Evolutionary conservation across 1,140 invertebrate genomes (phyloP), one percentile per base, ranked within the genome.

Genomic region (Leptinotarsa undecemlineata): DNA sequence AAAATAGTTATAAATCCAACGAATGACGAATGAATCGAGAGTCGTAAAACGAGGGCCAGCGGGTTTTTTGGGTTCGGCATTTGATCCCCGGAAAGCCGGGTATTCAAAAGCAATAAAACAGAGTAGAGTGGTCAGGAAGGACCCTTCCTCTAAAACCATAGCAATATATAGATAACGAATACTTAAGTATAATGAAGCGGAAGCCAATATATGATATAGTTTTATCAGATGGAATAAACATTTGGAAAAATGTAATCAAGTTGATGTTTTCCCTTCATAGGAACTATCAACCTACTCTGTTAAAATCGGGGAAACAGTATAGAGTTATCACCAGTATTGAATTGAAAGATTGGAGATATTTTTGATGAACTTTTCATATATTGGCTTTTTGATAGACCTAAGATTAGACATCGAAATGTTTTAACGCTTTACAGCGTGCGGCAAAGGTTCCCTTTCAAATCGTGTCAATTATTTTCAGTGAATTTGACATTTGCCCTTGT

Each of bases 61-160:
- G 70, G 57, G 33, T 63, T 61, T 63, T 63, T 72, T 63, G 70
- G 70, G 70, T 72, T 71, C 69, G 69, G 69, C 51, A 48, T 51
- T 74, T 67, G 70, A 71, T 76, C 78, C 80, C 74, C 77, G 83
- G 76, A 72, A 79, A 80, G 83, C 83, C 83, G 82, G 84, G 83
- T 85, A 85, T 85, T 85, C 83, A 84, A 84, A 84, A 85, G 83
- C 83, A 84, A 84, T 84, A 84, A 78, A 83, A 74, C 77, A 81
- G 79, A 82, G 82, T 84, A 84, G 79, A 57, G 48, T 71, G 78
- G 79, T 81, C 78, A 73, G 75, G 62, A 73, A 73, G 48, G 74
- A 72, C 76, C 76, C 77, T 20, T 70, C 77, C 79, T 77, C 79
- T 79, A 76, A 79, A 82, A 82, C 80, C 78, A 85, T 84, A 84